phyloP scores from a whole-genome alignment of 2,888 invertebrate genomes.

The Polydesmus complanatus region DNA sequence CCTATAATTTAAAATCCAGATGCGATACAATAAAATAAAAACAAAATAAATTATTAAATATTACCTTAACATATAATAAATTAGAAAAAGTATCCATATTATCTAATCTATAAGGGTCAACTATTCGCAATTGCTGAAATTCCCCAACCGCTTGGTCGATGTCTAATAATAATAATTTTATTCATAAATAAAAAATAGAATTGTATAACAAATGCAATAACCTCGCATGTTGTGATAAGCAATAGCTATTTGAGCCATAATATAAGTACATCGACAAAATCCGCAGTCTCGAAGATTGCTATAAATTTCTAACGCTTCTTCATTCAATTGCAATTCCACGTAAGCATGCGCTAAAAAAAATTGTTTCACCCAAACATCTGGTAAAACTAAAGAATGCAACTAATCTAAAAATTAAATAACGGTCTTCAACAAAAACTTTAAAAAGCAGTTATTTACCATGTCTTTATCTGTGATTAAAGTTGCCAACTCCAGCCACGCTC shows the following conservation, averaged over 20 bases:
- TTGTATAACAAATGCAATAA: conserved; percentile 28
- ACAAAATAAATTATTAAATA: neutral
- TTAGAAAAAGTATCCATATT: conserved; percentile 96
- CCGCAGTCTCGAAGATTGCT: conserved; percentile 59
- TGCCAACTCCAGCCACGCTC: conserved; percentile 85
- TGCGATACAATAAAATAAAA: neutral
- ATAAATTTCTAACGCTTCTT: conserved; percentile 75
- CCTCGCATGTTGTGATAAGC: conserved; percentile 84
- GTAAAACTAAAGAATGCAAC: conserved; percentile 39
- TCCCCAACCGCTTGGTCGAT: conserved; percentile 73
- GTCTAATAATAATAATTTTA: conserved; percentile 41
- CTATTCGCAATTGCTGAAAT: conserved; percentile 65
- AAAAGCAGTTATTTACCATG: conserved; percentile 41
- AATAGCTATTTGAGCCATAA: conserved; percentile 81
- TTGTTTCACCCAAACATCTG: conserved; percentile 86
- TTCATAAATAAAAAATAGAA: conserved; percentile 12
- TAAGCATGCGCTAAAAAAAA: conserved; percentile 83
- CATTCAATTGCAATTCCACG: conserved; percentile 74
- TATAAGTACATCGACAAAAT: conserved; percentile 73
- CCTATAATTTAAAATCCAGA: conserved; percentile 31
- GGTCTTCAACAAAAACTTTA: conserved; percentile 10
- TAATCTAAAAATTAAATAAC: conserved; percentile 23
- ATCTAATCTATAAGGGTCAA: conserved; percentile 86
- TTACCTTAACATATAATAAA: conserved; percentile 69
- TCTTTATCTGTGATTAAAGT: conserved; percentile 69